Conservation (phyloP, 2,888 invertebrate species). For the Acrobasis suavella region DNA sequence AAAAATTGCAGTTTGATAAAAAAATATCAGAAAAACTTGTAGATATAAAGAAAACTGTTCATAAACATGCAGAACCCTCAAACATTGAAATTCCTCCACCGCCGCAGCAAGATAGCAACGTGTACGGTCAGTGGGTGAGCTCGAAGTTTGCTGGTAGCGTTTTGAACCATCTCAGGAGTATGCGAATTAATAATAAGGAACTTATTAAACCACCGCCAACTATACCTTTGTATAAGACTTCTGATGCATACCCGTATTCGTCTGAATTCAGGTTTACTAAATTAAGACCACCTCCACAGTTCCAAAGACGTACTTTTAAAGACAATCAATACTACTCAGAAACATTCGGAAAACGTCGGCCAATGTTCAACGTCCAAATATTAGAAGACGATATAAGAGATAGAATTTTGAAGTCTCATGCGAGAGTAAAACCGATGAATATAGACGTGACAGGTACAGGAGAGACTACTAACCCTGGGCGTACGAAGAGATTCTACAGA, state of each 20-base stretch:
- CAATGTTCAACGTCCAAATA: constrained; percentile 66
- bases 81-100: constrained; percentile 62
- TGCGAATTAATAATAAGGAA: constrained; percentile 50
- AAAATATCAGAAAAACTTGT: constrained; percentile 10
- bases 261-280: constrained; percentile 58
- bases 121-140: constrained; percentile 68
- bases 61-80: constrained; percentile 36
- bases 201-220: constrained; percentile 55
- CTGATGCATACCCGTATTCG: constrained; percentile 63
- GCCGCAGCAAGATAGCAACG: constrained; percentile 45
- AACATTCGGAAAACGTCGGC: constrained; percentile 48
- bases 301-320: constrained; percentile 52
- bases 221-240: constrained; percentile 56
- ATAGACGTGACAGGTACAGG: constrained; percentile 64
- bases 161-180: constrained; percentile 66
- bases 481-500: constrained; percentile 48
- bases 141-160: constrained; percentile 67
- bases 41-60: constrained; percentile 12
- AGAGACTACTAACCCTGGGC: constrained; percentile 36
- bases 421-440: constrained; percentile 48
- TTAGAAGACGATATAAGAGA: constrained; percentile 56
- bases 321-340: constrained; percentile 45
- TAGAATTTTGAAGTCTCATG: constrained; percentile 56
- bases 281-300: constrained; percentile 50
- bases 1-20: constrained; percentile 27